Evolutionary conservation across 2,888 invertebrate genomes (phyloP).

Genomic region (Galerucella nymphaeae): DNA sequence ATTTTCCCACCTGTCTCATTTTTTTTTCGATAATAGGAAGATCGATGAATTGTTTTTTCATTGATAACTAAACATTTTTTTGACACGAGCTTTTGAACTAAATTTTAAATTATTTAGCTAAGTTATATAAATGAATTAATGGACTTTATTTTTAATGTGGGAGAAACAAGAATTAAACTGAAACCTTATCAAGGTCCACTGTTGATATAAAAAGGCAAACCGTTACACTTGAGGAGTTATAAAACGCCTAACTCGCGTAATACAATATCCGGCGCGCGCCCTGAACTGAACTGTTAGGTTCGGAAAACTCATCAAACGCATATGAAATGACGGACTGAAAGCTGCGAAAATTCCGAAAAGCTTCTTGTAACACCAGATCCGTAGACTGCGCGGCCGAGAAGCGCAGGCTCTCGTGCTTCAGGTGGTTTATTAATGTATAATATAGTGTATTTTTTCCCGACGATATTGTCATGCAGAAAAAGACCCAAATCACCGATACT

Average conservation of each 20-base stretch:
- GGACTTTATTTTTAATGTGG: too few relatives aligned
- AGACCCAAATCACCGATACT: constrained; percentile 21
- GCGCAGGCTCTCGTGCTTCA: constrained; percentile 50
- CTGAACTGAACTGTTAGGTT: neutral
- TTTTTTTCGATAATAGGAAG: too few relatives aligned
- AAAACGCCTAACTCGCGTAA: constrained; percentile 3
- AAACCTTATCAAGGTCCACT: too few relatives aligned
- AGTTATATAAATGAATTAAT: too few relatives aligned
- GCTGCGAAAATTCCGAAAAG: constrained; percentile 21
- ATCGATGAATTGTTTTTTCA: too few relatives aligned
- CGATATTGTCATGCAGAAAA: constrained; percentile 15
- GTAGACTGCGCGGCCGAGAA: constrained; percentile 8
- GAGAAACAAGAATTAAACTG: too few relatives aligned
- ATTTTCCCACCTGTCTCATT: too few relatives aligned
- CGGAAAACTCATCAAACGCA: constrained; percentile 4
- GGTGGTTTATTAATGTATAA: constrained; percentile 47
- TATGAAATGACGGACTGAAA: constrained; percentile 27
- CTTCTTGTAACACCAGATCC: constrained; percentile 16
- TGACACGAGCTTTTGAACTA: too few relatives aligned
- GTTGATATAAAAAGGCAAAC: too few relatives aligned
- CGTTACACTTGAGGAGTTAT: too few relatives aligned
- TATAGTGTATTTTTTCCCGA: constrained; percentile 22
- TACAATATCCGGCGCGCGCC: neutral
- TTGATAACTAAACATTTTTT: too few relatives aligned
- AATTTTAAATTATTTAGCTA: too few relatives aligned